Base-by-base conservation (phyloP, 2,113 vertebrate species). In the Ovibos moschatus region DNA sequence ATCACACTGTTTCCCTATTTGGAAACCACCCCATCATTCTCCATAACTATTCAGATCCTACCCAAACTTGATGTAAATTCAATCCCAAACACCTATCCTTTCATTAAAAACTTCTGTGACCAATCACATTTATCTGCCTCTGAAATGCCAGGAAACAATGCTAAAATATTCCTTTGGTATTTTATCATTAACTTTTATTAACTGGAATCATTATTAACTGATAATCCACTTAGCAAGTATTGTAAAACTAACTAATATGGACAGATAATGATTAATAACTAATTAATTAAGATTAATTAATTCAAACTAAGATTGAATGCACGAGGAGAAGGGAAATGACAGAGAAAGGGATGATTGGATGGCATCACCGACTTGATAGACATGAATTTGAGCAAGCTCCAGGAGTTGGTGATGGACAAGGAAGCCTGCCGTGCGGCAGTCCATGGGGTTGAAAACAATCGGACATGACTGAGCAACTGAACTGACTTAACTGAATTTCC, bases 211-310 rank as follows among this genome's bases (percentile, higher is more conserved):
- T 21, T 53, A 55, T 53, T 62, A 74, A 86, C 16, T 93, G 50
- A n/a, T 62, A 45, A 36, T 45, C 58, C 27, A 67, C 83, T 94
- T 36, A 79, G 12, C 19, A 91, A 74, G 79, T 95, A 55, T 50
- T 53, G 8, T 74, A 19, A n/a, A 55, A 25, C 2, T 45, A 36
- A 47, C 33, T 74, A 90, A 45, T 96, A 79, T 45, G 11, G 84
- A n/a, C 8, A 91, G 17, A 62, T 62, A 50, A 71, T 33, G 83
- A n/a, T 30, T 74, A 57, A 71, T 33, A n/a, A 4, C 3, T 16
- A 62, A 30, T 15, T 62, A 60, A 60, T 60, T 14, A 33, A 64
- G 60, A 64, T 33, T 33, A 87, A n/a, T 50, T 62, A 57, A 71
- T 33, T 33, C 14, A 64, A n/a, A 4, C 7, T 88, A n/a, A 6